A percentile compares a stretch with the other conserved stretches of the same genome.
Conservation (phyloP, 2,888 invertebrate species). For the Argynnis bischoffii region DNA sequence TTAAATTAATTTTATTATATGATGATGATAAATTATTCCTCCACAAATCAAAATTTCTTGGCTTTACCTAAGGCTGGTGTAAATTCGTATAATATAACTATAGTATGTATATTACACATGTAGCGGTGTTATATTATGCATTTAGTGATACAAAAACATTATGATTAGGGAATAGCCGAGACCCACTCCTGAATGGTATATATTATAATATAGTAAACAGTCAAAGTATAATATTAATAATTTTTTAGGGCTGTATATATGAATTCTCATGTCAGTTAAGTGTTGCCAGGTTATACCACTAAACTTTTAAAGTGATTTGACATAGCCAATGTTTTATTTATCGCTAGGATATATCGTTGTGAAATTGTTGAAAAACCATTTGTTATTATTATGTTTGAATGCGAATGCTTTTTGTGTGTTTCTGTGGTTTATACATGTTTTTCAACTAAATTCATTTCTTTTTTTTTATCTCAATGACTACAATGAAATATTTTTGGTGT, state of each 20-base stretch:
- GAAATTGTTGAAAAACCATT: constrained; percentile 45
- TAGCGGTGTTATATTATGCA: constrained; percentile 74
- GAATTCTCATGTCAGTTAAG: constrained; percentile 37
- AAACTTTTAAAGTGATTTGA: constrained; percentile 35
- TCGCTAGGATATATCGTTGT: constrained; percentile 49
- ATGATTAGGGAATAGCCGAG: constrained; percentile 61
- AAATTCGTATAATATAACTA: constrained; percentile 72
- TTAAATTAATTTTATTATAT: background rate
- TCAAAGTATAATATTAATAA: constrained; percentile 58
- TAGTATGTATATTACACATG: constrained; percentile 71
- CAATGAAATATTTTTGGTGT: too few relatives aligned
- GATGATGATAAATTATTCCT: background rate
- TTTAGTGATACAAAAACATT: constrained; percentile 72
- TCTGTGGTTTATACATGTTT: constrained; percentile 31
- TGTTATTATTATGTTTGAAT: constrained; percentile 43
- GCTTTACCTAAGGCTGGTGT: constrained; percentile 60
- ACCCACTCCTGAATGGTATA: constrained; percentile 49
- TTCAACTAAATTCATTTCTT: background rate
- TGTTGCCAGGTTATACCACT: constrained; percentile 48
- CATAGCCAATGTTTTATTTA: constrained; percentile 52
- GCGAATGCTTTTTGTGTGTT: constrained; percentile 32
- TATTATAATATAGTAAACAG: constrained; percentile 40
- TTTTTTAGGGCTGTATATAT: constrained; percentile 38
- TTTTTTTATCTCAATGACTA: background rate
- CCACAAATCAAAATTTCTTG: constrained; percentile 1